Evolutionary conservation across 2,888 invertebrate genomes (phyloP), one percentile per base, ranked within the genome.

Genomic region (Cryptus viduatorius): DNA sequence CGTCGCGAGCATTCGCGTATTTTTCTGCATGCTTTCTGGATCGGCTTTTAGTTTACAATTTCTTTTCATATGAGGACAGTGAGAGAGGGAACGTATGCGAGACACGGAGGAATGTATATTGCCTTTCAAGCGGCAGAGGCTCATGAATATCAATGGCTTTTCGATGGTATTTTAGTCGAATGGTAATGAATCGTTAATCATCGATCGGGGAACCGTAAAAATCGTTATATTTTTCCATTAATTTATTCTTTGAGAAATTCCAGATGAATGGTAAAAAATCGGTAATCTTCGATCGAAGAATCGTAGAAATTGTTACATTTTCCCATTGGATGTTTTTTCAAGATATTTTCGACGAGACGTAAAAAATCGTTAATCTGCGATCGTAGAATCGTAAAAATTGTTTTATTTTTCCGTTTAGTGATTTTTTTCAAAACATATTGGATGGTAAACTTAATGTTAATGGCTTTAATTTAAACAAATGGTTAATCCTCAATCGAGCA

Each of bases 41-140:
- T 59, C 59, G 59, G 19, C 65, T 75, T 75, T 75, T 75, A 64
- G 19, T 37, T 64, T 31, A 31, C n/a, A 37, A 37, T 64, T 64
- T 64, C 37, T 64, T 64, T 37, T 64, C n/a, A n/a, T 7, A 37
- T n/a, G 37, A 1, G 31, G 14, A 16, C 12, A n/a, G 5, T 7
- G 61, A 29, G 29, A n/a, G 31, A 14, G 4, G 12, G 12, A 37
- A 37, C 31, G n/a, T 64, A 64, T 64, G 19, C 50, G 65, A 75
- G 75, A 75, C 75, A 64, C 12, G 64, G 64, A 75, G 64, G 75
- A 75, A 75, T 75, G 64, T 75, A 64, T 75, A 64, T 50, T 31
- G 19, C 29, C 14, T 31, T 42, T 50, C 65, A 19, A 42, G 37
- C 64, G 31, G n/a, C n/a, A 19, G 8, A 24, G 37, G 24, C 59